These are phyloP conservation scores for Drosophila prosaltans DNA, from an alignment of 1,140 invertebrate species.

Conservation along the genomic window DNA sequence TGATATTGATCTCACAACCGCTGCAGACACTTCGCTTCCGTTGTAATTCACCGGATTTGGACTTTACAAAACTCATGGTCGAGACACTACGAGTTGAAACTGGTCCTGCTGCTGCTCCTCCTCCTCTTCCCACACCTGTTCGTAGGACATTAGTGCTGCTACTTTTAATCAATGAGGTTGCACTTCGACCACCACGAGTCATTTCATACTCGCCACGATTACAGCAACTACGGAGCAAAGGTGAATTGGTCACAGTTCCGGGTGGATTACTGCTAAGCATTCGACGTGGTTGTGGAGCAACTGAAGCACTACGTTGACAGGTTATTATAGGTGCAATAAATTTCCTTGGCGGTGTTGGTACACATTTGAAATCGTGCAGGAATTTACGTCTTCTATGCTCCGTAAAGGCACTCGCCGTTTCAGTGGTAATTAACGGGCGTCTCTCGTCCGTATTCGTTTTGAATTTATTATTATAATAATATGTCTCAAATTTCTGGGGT, in stretches of 20 bases:
- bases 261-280: background rate
- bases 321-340: background rate
- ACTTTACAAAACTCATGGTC: background rate
- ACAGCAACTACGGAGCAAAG: slow-evolving; percentile 44
- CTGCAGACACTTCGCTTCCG: slow-evolving; percentile 38
- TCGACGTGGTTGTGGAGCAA: slow-evolving; percentile 17
- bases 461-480: slow-evolving; percentile 66
- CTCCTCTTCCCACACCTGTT: background rate
- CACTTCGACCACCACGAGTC: slow-evolving; percentile 32
- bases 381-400: slow-evolving; percentile 45
- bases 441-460: slow-evolving; percentile 2
- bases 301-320: slow-evolving; percentile 18
- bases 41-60: background rate
- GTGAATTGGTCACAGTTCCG: slow-evolving; percentile 13
- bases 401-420: slow-evolving; percentile 24
- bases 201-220: slow-evolving; percentile 33
- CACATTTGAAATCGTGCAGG: slow-evolving; percentile 36
- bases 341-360: slow-evolving; percentile 7
- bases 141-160: background rate
- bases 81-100: slow-evolving; percentile 5
- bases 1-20: slow-evolving; percentile 70
- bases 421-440: background rate
- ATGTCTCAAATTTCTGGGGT: slow-evolving; percentile 58
- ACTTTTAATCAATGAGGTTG: slow-evolving; percentile 5
- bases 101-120: background rate